Conservation (phyloP, 1,140 invertebrate species). For the Nylanderia fulva region DNA sequence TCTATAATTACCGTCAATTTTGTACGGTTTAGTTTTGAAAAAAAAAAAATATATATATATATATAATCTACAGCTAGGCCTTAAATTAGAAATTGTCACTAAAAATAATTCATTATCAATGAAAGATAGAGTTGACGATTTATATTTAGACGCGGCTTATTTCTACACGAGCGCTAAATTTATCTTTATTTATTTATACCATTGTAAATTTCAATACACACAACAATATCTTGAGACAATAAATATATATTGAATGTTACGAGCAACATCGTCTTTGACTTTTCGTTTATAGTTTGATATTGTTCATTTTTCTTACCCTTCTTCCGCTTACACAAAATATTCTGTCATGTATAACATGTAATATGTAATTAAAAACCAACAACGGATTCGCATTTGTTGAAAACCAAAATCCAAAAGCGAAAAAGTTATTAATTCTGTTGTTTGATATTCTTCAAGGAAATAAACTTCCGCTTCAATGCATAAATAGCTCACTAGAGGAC, state of each 20-base stretch:
- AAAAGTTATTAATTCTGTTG: background rate
- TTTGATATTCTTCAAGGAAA: background rate
- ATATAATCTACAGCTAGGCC: constrained; percentile 20
- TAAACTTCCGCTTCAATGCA: background rate
- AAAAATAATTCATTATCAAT: constrained; percentile 13
- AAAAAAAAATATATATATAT: too few species aligned
- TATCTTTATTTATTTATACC: constrained; percentile 27
- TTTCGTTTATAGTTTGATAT: constrained; percentile 12
- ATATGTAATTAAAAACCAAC: background rate
- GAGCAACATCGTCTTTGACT: constrained; percentile 4
- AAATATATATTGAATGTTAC: constrained; percentile 65
- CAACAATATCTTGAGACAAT: constrained; percentile 63
- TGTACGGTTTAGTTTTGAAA: constrained; percentile 14
- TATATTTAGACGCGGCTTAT: constrained; percentile 24
- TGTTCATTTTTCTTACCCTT: background rate
- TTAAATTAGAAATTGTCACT: constrained; percentile 37
- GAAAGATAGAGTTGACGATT: constrained; percentile 6
- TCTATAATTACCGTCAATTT: constrained; percentile 16
- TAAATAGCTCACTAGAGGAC: background rate
- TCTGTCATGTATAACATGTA: background rate
- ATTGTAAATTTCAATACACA: constrained; percentile 61
- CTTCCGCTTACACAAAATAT: background rate
- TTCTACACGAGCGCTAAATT: constrained; percentile 22
- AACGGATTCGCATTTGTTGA: background rate
- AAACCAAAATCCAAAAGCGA: background rate